Evolutionary conservation across 2,797 vertebrate genomes (phyloP).

Genomic region (Eulemur coronatus): DNA sequence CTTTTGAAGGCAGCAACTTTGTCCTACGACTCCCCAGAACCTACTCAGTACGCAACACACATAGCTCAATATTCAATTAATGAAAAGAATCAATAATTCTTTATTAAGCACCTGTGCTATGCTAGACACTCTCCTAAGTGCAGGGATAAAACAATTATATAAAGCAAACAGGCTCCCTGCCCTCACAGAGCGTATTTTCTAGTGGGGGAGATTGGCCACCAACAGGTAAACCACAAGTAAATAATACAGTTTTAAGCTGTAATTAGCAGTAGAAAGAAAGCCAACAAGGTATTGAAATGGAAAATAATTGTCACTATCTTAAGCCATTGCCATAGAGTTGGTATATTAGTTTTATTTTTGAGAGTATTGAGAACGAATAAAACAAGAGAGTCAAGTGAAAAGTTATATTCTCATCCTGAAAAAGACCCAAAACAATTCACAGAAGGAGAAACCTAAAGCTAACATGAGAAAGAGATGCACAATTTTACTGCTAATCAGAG

Average conservation of each 20-base stretch:
- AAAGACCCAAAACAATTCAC: background rate
- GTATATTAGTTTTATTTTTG: slow-evolving; percentile 17
- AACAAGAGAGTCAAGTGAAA: slow-evolving; percentile 1
- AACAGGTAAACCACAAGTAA: background rate
- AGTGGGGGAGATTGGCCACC: background rate
- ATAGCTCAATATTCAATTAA: background rate
- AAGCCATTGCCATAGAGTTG: background rate
- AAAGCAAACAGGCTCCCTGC: background rate
- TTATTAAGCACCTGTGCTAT: background rate
- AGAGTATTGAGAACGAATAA: background rate
- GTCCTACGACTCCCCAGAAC: background rate
- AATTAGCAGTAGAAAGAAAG: background rate
- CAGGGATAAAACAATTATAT: background rate
- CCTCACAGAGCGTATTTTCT: background rate
- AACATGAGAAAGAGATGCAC: background rate
- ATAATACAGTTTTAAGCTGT: background rate
- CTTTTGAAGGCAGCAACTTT: background rate
- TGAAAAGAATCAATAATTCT: background rate
- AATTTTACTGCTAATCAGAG: background rate
- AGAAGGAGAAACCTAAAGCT: background rate
- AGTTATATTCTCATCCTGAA: background rate
- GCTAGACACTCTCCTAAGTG: background rate
- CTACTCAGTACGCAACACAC: background rate
- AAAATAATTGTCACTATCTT: background rate
- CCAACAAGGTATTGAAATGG: background rate